Evolutionary conservation across 2,797 vertebrate species (phyloP), one percentile per base, ranked within the genome.

Genomic region (Pelochelys cantorii): DNA sequence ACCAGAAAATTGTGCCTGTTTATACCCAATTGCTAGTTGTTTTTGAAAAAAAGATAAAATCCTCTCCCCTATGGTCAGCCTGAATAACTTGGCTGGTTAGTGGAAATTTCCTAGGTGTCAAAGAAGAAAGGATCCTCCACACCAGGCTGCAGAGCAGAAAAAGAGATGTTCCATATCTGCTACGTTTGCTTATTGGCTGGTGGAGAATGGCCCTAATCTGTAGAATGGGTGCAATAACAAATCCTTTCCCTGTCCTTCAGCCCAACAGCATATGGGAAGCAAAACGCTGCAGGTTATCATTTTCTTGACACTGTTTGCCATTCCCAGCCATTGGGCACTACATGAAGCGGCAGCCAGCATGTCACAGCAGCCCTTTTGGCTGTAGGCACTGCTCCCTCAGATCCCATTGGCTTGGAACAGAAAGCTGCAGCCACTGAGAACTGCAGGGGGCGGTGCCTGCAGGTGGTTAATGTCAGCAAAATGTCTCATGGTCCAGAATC

Each of bases 41-140:
- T 79, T 22, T 20, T 7, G 29, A 74, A 77, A 77, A 15, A 77
- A 27, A 77, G 13, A 77, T 27, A 77, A 52, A 77, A 77, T 27
- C 14, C 4, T 78, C 29, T 71, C 52, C 13, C 4, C 27, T 2
- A 5, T 4, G 6, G 12, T 74, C 75, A n/a, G 11, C 23, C 34
- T 7, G 6, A 23, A n/a, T 48, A 85, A 20, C 59, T 54, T 0
- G 0, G 25, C 29, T 60, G 42, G 23, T 42, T 22, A 52, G 42
- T 4, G 5, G 23, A 3, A 0, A 9, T 1, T 4, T 55, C 85
- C 0, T 0, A 23, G 60, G 27, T 77, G 31, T 65, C 1, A 5
- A 48, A 87, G 83, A 12, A 0, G 37, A 27, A 77, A 77, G 1
- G 8, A 0, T 2, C 11, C 37, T 81, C 15, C 5, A 2, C 3